These are phyloP conservation scores for Chionis minor DNA, from an alignment of 2,113 vertebrate species.

Conservation along the genomic window DNA sequence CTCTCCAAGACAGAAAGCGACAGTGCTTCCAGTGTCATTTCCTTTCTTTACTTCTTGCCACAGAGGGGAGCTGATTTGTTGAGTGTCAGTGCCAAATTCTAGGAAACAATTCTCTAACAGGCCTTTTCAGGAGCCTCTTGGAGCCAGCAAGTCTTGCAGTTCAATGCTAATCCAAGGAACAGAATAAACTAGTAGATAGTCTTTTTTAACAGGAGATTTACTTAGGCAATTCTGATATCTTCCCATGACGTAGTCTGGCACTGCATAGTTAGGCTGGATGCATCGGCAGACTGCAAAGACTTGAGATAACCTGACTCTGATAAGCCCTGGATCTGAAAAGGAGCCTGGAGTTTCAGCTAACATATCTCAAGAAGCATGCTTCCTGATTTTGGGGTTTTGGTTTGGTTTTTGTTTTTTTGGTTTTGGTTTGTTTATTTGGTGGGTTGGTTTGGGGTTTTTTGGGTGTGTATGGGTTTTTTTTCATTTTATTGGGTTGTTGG, in stretches of 20 bases:
- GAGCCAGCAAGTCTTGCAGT: neutral
- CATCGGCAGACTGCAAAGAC: neutral
- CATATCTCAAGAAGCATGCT: neutral
- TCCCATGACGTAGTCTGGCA: neutral
- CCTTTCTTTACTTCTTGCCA: neutral
- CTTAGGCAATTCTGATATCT: neutral
- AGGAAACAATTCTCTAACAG: neutral
- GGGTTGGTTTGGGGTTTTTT: no score
- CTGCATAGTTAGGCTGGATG: neutral
- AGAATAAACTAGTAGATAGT: neutral
- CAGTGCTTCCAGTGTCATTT: neutral
- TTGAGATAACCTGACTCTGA: neutral
- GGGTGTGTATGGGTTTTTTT: no score
- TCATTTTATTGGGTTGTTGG: no score
- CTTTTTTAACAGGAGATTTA: neutral
- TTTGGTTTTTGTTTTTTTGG: no score
- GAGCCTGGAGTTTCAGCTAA: neutral
- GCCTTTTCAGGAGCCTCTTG: neutral
- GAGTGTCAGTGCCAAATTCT: neutral
- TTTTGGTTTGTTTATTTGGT: neutral
- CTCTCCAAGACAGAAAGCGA: neutral
- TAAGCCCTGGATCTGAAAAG: neutral
- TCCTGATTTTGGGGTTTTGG: neutral
- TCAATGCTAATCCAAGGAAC: neutral
- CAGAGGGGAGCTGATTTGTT: neutral